Evolutionary conservation across 2,888 invertebrate genomes (phyloP), one percentile per base, ranked within the genome.

Genomic region (Cecidostiba fungosa): DNA sequence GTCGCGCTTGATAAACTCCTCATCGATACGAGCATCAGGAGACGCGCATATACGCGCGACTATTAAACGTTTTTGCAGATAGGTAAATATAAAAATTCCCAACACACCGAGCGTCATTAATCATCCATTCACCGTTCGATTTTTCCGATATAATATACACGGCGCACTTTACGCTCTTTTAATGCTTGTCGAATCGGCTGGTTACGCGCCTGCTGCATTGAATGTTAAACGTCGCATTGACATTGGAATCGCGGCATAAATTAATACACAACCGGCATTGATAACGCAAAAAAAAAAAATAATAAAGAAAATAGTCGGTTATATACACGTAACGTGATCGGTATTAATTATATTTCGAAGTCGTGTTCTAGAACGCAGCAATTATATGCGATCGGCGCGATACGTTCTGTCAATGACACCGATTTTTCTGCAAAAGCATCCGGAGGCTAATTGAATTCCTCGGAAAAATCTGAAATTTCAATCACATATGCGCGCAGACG

Each of bases 1-100:
- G 73, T 70, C 77, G 69, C 74, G 66, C 50, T 19, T 80, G 84
- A 74, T 84, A 81, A 80, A 84, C 83, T 81, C 82, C 81, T 79
- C 76, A 73, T 74, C 54, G 80, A 86, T 87, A 66, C 80, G 66
- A 47, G 16, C 72, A 76, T 62, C 62, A 43, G 16, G 66, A 50
- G 23, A n/a, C 23, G 26, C 72, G 19, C 43, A n/a, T n/a, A n/a
- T n/a, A n/a, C n/a, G n/a, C n/a, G n/a, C n/a, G 69, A 50, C 23
- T 19, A 59, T 47, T 54, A 43, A 77, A 23, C 72, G 29, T 36
- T 77, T 54, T 26, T 43, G 32, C 70, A 5, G 6, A n/a, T 36
- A 32, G 19, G 16, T 19, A 26, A 12, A 39, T n/a, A 23, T 62
- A 66, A 32, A 70, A 70, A 32, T 70, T 29, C 23, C 16, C 26